These are phyloP conservation scores for Actinia tenebrosa DNA, from an alignment of 64 coral and sea anemone genomes.

Conservation along the genomic window DNA sequence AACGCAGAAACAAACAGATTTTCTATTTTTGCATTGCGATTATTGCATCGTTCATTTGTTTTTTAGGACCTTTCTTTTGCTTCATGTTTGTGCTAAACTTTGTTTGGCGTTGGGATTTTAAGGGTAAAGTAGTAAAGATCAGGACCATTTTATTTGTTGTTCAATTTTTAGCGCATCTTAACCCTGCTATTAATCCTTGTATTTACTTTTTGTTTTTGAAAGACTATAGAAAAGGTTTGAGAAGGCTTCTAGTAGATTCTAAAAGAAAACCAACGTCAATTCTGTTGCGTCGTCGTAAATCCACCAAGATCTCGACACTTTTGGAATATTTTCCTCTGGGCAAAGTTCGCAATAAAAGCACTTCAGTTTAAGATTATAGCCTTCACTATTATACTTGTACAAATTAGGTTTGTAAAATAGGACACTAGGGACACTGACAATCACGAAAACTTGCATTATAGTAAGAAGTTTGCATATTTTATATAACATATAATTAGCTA, in stretches of 20 bases:
- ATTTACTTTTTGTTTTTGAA: not conserved
- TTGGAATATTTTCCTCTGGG: not conserved
- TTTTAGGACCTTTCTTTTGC: not conserved
- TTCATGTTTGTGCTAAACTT: not conserved
- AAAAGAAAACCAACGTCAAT: not conserved
- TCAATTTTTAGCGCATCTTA: not conserved
- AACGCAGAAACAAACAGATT: slow-evolving; percentile 8
- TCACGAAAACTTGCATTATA: too few species aligned
- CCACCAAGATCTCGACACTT: not conserved
- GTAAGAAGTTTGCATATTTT: too few species aligned
- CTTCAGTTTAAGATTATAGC: not conserved
- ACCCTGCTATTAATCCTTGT: slow-evolving; percentile 12
- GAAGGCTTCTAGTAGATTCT: not conserved
- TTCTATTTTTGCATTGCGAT: not conserved
- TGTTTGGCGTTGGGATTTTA: not conserved
- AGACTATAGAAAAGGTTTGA: not conserved
- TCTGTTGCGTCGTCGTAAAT: not conserved
- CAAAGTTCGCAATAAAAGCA: not conserved
- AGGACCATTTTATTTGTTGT: not conserved
- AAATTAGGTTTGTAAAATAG: too few species aligned
- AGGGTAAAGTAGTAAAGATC: not conserved
- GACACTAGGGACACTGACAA: too few species aligned
- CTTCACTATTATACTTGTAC: not conserved
- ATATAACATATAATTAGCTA: too few species aligned
- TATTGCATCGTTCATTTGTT: not conserved